A percentile compares a stretch with the other conserved stretches of the same genome.
phyloP scores from a whole-genome alignment of 2,113 vertebrate genomes.

The Lepus europaeus region DNA sequence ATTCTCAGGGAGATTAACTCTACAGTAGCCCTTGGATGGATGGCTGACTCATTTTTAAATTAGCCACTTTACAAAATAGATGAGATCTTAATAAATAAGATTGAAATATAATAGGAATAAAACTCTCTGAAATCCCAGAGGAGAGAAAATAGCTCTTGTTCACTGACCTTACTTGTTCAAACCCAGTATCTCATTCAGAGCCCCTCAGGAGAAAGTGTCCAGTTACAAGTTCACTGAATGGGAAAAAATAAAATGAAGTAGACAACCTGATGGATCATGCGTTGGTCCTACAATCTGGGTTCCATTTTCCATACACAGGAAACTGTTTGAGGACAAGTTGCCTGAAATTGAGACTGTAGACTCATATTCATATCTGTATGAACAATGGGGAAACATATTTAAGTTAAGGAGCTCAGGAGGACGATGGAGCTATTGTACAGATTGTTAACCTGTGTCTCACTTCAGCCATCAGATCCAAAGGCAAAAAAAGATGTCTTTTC shows the following conservation, averaged over 20 bases:
- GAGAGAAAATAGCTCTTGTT: not conserved
- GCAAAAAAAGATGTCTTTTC: not conserved
- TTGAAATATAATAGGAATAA: conserved; percentile 6
- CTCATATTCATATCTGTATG: conserved; percentile 92
- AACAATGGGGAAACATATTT: conserved; percentile 46
- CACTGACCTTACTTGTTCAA: conserved; percentile 16
- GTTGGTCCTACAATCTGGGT: conserved; percentile 78
- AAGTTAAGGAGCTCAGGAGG: not conserved
- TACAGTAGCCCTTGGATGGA: not conserved
- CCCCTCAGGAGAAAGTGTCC: not conserved
- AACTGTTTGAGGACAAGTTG: conserved; percentile 89
- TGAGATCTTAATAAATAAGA: conserved; percentile 4
- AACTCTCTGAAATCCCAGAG: not conserved
- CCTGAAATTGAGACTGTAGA: conserved; percentile 86
- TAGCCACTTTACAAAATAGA: conserved; percentile 29
- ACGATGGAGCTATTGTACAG: not conserved
- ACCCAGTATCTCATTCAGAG: conserved; percentile 4
- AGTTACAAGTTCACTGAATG: conserved; percentile 12
- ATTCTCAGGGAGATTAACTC: not conserved
- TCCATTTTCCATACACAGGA: conserved; percentile 89
- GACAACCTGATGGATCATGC: conserved; percentile 85
- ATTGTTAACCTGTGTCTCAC: not conserved
- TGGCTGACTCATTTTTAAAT: not conserved
- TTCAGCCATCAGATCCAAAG: conserved; percentile 18
- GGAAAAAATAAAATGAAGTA: conserved; percentile 13